phyloP scores from a whole-genome alignment of 1,140 invertebrate species.

The Polypedilum vanderplanki region DNA sequence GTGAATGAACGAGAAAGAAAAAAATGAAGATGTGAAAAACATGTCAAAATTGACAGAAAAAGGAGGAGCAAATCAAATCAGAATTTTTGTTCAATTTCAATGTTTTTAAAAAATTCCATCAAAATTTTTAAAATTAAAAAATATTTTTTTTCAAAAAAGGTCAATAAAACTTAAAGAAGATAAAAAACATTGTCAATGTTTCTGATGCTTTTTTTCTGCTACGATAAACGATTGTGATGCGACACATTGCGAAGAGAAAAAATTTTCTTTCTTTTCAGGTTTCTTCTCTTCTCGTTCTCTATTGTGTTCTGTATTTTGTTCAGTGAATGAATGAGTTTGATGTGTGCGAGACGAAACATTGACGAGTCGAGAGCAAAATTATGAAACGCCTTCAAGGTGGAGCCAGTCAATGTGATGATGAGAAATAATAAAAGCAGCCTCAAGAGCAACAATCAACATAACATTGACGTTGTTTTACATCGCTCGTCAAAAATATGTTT shows the following conservation, averaged over 20 bases:
- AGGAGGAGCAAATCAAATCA: constrained; percentile 26
- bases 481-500: background rate
- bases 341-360: constrained; percentile 6
- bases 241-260: background rate
- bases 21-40: background rate
- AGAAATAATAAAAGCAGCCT: constrained; percentile 14
- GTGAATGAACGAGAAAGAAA: background rate
- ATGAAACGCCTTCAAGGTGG: constrained; percentile 25
- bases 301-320: background rate
- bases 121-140: background rate
- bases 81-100: background rate
- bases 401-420: background rate
- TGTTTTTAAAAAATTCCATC: background rate
- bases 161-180: background rate
- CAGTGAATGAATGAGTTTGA: background rate
- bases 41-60: constrained; percentile 27
- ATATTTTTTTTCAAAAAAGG: background rate
- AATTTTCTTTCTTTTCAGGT: too few relatives aligned
- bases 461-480: background rate
- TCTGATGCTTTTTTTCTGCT: background rate
- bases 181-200: background rate
- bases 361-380: constrained; percentile 20
- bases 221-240: background rate
- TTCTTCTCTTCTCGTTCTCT: background rate
- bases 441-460: constrained; percentile 10